phyloP scores from a whole-genome alignment of 2,113 vertebrate genomes.

The Periophthalmus modestus region DNA sequence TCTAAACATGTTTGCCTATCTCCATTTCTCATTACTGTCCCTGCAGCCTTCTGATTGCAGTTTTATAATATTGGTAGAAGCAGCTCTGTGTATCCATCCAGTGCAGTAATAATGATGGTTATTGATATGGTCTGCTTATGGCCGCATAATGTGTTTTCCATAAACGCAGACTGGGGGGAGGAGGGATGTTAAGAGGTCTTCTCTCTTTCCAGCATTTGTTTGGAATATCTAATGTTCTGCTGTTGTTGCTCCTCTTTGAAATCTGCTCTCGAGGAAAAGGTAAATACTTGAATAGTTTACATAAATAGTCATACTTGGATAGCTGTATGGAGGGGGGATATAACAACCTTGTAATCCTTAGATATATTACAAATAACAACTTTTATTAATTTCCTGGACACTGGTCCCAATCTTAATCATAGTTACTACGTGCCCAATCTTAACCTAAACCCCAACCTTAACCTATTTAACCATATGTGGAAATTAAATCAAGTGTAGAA shows the following conservation, averaged over 20 bases:
- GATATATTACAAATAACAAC: background rate
- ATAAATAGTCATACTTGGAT: background rate
- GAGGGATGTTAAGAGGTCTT: slow-evolving; percentile 39
- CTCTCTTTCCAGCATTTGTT: slow-evolving; percentile 40
- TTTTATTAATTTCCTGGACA: background rate
- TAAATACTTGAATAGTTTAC: background rate
- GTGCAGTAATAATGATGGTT: slow-evolving; percentile 59
- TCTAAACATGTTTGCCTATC: background rate
- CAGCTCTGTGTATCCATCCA: slow-evolving; percentile 32
- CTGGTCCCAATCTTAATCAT: no score
- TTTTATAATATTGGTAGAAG: background rate
- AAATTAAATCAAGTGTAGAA: no score
- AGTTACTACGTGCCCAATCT: no score
- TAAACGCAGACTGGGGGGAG: slow-evolving; percentile 11
- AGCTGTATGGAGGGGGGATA: background rate
- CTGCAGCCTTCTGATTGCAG: slow-evolving; percentile 35
- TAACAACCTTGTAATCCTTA: background rate
- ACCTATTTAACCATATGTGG: no score
- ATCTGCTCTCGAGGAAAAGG: slow-evolving; percentile 1
- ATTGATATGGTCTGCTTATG: slow-evolving; percentile 56
- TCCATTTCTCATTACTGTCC: slow-evolving; percentile 61
- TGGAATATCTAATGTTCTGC: slow-evolving; percentile 23
- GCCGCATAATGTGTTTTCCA: slow-evolving; percentile 50
- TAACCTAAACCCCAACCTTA: no score
- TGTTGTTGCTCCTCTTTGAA: slow-evolving; percentile 10